Base-by-base conservation (phyloP, 2,797 vertebrate species). In the Gymnothorax reevesii region DNA sequence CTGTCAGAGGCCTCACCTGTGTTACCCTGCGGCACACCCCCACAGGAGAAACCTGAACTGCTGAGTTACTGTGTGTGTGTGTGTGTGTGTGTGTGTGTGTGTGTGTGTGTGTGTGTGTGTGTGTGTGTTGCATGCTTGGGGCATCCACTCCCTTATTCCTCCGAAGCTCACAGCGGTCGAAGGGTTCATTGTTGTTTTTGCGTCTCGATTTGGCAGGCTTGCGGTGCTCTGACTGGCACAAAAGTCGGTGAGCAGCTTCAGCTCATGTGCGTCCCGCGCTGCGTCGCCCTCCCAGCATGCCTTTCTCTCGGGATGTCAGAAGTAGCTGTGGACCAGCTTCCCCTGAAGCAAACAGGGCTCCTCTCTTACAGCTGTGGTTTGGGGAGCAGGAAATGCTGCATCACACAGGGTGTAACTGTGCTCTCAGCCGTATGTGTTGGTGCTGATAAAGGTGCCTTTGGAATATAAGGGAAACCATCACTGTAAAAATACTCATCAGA, bases 51-150 rank as follows among this genome's bases (percentile, higher is more conserved):
- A 80, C 77, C 49, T 55, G 52, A 80, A n/a, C 77, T 52, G 52
- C 77, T 54, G 84, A 62, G 83, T 85, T 85, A 86, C 83, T 85
- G 7, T 69, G 9, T 25, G 54, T 0, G 83, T 85, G 83, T 84
- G 66, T 84, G 59, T 6, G n/a, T 75, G 22, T 25, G 71, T 17
- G 25, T 57, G 82, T 66, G 25, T 82, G 42, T 77, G 15, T 82
- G 54, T 86, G 60, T 57, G 87, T 54, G 42, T 87, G 62, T 83
- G 80, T 69, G 20, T 59, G 22, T 60, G 57, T 82, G 79, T 57
- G 25, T 73, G 64, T 84, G 75, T 54, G 49, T 27, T 0, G 83
- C 33, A 42, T 42, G 22, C 64, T 64, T 20, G 6, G 60, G 27
- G 66, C 57, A 57, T 52, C 13, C 42, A 20, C 73, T 77, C 73